phyloP scores from a whole-genome alignment of 2,888 invertebrate species.

The Heteromurus nitidus region DNA sequence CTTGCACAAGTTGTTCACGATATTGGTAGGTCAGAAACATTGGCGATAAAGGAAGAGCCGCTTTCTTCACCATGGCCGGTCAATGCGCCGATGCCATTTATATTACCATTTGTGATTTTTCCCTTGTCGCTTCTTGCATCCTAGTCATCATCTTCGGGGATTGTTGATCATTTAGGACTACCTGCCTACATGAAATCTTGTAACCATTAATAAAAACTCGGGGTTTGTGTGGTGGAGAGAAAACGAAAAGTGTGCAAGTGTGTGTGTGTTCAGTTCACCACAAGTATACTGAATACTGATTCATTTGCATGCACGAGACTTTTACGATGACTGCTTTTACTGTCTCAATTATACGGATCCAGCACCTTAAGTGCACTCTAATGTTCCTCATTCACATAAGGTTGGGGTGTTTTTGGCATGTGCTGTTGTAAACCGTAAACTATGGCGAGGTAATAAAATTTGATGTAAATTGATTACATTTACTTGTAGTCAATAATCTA shows the following conservation, averaged over 20 bases:
- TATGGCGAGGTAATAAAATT: not conserved
- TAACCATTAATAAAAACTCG: slow-evolving; percentile 1
- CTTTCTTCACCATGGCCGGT: slow-evolving; percentile 55
- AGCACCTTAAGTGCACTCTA: slow-evolving; percentile 49
- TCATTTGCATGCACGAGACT: slow-evolving; percentile 34
- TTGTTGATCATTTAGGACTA: slow-evolving; percentile 28
- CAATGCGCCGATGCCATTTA: slow-evolving; percentile 54
- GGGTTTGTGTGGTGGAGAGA: not conserved
- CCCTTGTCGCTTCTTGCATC: slow-evolving; percentile 31
- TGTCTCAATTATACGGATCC: slow-evolving; percentile 33
- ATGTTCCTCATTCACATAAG: slow-evolving; percentile 20
- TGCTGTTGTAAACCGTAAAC: slow-evolving; percentile 15
- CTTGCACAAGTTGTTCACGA: slow-evolving; percentile 1
- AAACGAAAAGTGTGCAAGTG: not conserved
- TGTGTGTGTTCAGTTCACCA: not conserved
- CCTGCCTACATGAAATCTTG: slow-evolving; percentile 28
- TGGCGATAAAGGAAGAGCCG: slow-evolving; percentile 38
- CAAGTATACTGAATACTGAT: no score
- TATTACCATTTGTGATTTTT: slow-evolving; percentile 32
- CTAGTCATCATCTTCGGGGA: slow-evolving; percentile 9
- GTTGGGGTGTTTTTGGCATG: slow-evolving; percentile 12
- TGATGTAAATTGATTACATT: no score
- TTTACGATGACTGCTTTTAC: slow-evolving; percentile 50
- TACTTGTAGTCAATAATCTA: no score
- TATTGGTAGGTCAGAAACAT: slow-evolving; percentile 45